Evolutionary conservation across 2,888 invertebrate species (phyloP).

Genomic region (Synanthedon tipuliformis): DNA sequence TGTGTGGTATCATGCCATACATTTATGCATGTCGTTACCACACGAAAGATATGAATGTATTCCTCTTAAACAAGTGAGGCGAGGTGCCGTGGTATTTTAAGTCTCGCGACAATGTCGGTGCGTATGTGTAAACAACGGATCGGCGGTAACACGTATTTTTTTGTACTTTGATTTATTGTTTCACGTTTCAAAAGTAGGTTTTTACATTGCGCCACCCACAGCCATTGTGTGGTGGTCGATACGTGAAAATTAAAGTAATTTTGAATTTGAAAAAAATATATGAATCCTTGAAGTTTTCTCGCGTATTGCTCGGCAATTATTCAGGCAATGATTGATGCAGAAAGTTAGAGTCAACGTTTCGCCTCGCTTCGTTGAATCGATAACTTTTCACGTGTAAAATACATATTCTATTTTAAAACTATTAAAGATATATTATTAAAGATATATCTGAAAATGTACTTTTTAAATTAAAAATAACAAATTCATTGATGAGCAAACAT

Average conservation of each 20-base stretch:
- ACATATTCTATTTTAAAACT: too few relatives aligned
- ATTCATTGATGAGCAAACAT: too few relatives aligned
- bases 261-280: too few relatives aligned
- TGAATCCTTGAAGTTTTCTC: too few relatives aligned
- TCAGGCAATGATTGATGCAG: too few relatives aligned
- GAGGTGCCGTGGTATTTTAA: slow-evolving; percentile 31
- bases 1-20: background rate
- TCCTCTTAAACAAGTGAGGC: slow-evolving; percentile 36
- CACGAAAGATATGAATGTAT: slow-evolving; percentile 10
- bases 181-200: slow-evolving; percentile 57
- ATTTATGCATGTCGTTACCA: background rate
- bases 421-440: too few relatives aligned
- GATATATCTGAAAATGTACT: too few relatives aligned
- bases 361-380: too few relatives aligned
- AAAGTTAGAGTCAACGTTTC: too few relatives aligned
- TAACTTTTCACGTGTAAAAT: too few relatives aligned
- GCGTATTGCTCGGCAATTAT: too few relatives aligned
- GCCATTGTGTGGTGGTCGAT: slow-evolving; percentile 28
- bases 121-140: slow-evolving; percentile 56
- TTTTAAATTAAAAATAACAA: too few relatives aligned
- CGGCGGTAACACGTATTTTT: slow-evolving; percentile 58
- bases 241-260: slow-evolving; percentile 39
- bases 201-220: slow-evolving; percentile 59
- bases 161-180: slow-evolving; percentile 66
- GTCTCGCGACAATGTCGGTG: slow-evolving; percentile 51